Conservation (phyloP, 2,797 vertebrate species). For the Gambusia yucatana region DNA sequence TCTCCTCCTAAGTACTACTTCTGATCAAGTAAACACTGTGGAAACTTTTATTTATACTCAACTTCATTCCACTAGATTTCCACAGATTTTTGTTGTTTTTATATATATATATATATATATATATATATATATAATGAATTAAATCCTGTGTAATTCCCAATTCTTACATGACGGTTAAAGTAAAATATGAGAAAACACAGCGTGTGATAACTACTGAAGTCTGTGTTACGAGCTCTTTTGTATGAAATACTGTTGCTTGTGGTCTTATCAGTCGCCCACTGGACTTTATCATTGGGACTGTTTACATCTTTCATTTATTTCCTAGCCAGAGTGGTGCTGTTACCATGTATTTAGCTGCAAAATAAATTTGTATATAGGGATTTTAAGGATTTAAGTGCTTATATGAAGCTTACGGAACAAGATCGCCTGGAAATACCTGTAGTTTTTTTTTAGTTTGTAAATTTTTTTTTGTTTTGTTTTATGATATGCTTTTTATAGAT, state of each 20-base stretch:
- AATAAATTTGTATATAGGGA: conserved; percentile 98
- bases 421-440: conserved; percentile 78
- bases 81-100: conserved; percentile 49
- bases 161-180: conserved; percentile 65
- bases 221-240: conserved; percentile 79
- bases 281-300: conserved; percentile 80
- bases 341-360: conserved; percentile 82
- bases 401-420: conserved; percentile 88
- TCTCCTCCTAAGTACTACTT: conserved; percentile 64
- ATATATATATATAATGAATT: conserved; percentile 41
- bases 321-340: conserved; percentile 83
- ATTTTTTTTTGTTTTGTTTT: conserved; percentile 77
- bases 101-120: conserved; percentile 11
- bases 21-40: conserved; percentile 62
- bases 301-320: conserved; percentile 81
- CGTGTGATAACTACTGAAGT: conserved; percentile 80
- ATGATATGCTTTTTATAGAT: conserved; percentile 80
- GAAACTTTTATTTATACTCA: conserved; percentile 72
- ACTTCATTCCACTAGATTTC: conserved; percentile 74
- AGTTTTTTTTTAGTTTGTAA: conserved; percentile 75
- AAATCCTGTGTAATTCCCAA: conserved; percentile 71
- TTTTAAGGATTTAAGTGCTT: conserved; percentile 87
- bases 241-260: conserved; percentile 79
- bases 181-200: conserved; percentile 71
- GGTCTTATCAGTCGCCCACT: conserved; percentile 79